Percentiles rank a stretch among this genome's conserved stretches.
These are phyloP conservation scores for Pammene aurita DNA, from an alignment of 2,888 invertebrate species.

Conservation along the genomic window DNA sequence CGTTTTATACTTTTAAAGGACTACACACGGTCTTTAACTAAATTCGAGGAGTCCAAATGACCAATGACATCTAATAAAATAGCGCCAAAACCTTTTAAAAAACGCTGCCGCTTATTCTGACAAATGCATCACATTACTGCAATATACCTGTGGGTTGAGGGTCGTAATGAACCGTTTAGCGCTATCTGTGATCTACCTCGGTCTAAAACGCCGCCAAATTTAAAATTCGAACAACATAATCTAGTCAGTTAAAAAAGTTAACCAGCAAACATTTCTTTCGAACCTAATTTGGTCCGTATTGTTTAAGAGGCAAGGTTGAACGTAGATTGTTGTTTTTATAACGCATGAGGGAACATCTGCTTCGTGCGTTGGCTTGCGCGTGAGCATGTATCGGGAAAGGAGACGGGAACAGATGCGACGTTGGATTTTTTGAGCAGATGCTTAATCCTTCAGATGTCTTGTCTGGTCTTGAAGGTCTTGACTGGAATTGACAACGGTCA, in stretches of 20 bases:
- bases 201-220: constrained; percentile 73
- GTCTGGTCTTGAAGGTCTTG: too few relatives aligned
- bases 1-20: neutral
- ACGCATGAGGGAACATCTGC: constrained; percentile 74
- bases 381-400: constrained; percentile 78
- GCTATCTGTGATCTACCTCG: constrained; percentile 71
- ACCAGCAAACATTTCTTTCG: constrained; percentile 41
- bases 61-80: constrained; percentile 71
- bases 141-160: constrained; percentile 62
- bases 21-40: neutral
- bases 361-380: constrained; percentile 60
- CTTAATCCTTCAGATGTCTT: constrained; percentile 76
- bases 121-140: constrained; percentile 70
- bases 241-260: constrained; percentile 62
- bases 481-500: constrained; percentile 2
- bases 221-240: constrained; percentile 80
- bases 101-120: constrained; percentile 63
- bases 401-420: constrained; percentile 79
- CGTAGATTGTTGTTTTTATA: constrained; percentile 43
- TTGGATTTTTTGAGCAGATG: constrained; percentile 81
- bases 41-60: constrained; percentile 45
- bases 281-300: constrained; percentile 41
- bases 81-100: constrained; percentile 62
- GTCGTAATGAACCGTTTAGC: constrained; percentile 73
- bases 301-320: constrained; percentile 32